phyloP scores from a whole-genome alignment of 2,113 vertebrate genomes.

The Aldabrachelys gigantea region DNA sequence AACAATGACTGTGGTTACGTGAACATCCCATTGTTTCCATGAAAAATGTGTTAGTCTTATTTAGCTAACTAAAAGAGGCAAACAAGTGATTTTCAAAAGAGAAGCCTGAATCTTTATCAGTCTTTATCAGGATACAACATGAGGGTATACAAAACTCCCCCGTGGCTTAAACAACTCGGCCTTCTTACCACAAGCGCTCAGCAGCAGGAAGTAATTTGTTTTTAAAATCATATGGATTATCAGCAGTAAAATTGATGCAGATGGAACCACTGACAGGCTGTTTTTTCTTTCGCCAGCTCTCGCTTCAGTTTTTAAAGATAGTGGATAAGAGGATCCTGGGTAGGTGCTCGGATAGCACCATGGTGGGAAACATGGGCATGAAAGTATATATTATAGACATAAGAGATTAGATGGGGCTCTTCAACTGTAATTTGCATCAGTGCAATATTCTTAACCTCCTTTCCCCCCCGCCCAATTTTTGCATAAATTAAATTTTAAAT shows the following conservation, averaged over 20 bases:
- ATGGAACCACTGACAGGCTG: slow-evolving; percentile 21
- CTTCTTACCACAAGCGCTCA: neutral
- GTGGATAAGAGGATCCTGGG: neutral
- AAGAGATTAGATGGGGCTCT: neutral
- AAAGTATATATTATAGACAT: neutral
- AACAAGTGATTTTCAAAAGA: neutral
- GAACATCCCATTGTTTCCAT: neutral
- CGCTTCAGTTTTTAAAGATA: neutral
- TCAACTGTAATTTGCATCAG: neutral
- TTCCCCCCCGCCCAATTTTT: neutral
- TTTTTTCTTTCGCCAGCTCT: neutral
- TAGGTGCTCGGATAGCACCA: neutral
- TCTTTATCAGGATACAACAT: neutral
- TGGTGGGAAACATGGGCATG: neutral
- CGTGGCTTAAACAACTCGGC: neutral
- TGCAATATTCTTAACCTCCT: neutral
- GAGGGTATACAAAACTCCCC: neutral
- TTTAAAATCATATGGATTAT: slow-evolving; percentile 6
- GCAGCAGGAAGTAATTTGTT: neutral
- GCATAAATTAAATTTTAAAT: neutral
- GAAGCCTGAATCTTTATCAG: neutral
- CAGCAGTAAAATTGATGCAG: neutral
- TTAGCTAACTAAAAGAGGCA: neutral
- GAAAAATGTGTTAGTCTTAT: neutral
- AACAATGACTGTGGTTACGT: neutral